phyloP scores from a whole-genome alignment of 1,140 invertebrate species.

The Cydia amplana region DNA sequence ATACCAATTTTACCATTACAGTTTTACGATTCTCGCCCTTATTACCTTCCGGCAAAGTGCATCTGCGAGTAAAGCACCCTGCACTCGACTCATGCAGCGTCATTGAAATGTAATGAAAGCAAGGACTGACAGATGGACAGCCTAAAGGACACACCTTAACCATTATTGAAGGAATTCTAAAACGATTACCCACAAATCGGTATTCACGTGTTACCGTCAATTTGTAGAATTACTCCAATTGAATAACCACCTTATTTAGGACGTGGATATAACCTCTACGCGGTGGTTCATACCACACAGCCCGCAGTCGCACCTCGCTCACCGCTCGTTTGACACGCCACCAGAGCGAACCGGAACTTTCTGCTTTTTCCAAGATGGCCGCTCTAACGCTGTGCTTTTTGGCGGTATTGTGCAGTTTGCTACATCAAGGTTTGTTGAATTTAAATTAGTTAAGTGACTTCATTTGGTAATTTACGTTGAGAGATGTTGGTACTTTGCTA shows the following conservation, averaged over 20 bases:
- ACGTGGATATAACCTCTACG: slow-evolving; percentile 52
- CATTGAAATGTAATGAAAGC: background rate
- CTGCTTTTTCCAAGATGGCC: slow-evolving; percentile 54
- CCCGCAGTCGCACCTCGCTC: slow-evolving; percentile 44
- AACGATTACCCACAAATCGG: slow-evolving; percentile 22
- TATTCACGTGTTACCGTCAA: slow-evolving; percentile 39
- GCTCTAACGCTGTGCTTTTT: slow-evolving; percentile 53
- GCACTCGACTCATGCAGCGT: background rate
- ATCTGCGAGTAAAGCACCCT: background rate
- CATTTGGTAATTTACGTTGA: background rate
- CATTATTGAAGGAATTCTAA: background rate
- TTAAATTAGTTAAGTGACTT: slow-evolving; percentile 31
- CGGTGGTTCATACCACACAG: slow-evolving; percentile 41
- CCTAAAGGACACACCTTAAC: slow-evolving; percentile 28
- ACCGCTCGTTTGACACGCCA: slow-evolving; percentile 45
- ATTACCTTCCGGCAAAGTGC: background rate
- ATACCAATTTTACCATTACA: too few relatives aligned
- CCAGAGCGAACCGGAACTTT: slow-evolving; percentile 51
- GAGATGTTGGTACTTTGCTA: background rate
- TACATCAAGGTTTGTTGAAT: slow-evolving; percentile 67
- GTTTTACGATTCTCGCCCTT: background rate
- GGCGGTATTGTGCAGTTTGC: slow-evolving; percentile 65
- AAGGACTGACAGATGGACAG: slow-evolving; percentile 8
- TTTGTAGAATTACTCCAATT: slow-evolving; percentile 63
- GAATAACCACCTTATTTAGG: slow-evolving; percentile 57